phyloP scores from a whole-genome alignment of 1,140 invertebrate species.

The Leguminivora glycinivorella region DNA sequence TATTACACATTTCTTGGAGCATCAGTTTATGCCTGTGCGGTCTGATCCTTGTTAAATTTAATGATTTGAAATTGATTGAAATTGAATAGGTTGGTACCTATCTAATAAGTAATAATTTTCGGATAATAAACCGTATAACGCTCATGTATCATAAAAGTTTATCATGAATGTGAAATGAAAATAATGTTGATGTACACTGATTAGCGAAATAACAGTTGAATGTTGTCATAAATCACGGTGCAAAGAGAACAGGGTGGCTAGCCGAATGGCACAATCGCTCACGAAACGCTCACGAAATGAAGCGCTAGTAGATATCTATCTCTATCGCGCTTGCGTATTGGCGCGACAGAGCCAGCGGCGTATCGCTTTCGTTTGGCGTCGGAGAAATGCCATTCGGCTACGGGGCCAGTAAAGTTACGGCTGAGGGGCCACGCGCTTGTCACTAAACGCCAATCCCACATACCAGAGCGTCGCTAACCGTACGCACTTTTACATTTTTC shows the following conservation, averaged over 20 bases:
- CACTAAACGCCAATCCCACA: conserved; percentile 6
- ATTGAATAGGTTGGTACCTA: neutral
- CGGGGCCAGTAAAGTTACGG: neutral
- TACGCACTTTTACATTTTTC: conserved; percentile 3
- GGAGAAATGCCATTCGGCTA: no score
- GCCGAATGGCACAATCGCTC: no score
- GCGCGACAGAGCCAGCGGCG: no score
- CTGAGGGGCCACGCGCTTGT: neutral
- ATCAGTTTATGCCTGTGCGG: neutral
- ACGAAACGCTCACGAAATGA: no score
- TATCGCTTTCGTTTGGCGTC: no score
- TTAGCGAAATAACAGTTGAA: conserved; percentile 15
- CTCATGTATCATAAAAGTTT: no score
- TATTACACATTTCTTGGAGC: neutral
- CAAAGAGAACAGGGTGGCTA: no score
- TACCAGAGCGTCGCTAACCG: neutral
- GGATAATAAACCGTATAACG: no score
- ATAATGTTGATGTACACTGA: neutral
- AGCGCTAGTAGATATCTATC: no score
- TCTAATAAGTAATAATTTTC: neutral
- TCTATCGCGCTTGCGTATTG: no score
- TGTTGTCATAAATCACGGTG: conserved; percentile 18
- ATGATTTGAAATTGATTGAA: neutral
- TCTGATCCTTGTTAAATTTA: neutral
- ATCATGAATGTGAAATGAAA: neutral